Base-by-base conservation (phyloP, 2,888 invertebrate genomes). In the Mylabris sibirica region DNA sequence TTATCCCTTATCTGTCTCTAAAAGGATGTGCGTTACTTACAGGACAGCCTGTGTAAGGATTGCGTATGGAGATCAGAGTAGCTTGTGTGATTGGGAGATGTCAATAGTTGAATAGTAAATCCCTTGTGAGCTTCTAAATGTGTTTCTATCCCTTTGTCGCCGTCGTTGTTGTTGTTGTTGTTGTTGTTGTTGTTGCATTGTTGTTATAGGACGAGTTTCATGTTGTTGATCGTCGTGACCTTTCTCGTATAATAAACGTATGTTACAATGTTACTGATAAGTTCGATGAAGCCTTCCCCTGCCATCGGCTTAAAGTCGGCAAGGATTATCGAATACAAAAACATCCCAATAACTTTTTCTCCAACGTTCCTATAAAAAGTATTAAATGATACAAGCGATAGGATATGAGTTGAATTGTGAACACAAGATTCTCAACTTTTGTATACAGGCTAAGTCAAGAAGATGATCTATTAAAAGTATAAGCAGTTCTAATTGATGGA, bases 101-200 rank as follows among this genome's bases (percentile, higher is more conserved):
- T 71, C 74, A 71, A 74, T 71, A 64, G 70, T 69, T 65, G 49
- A n/a, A 64, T 64, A 65, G 67, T 70, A 74, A 72, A 74, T 72
- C 72, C 70, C 70, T 67, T 68, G 71, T 69, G 74, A 74, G 72
- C 72, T 69, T 66, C 72, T 71, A 74, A 74, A 74, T 72, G 71
- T 71, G 71, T 68, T 67, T 71, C 66, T 74, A 74, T 74, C 74
- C 71, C 69, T 72, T 72, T 74, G 74, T 74, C 72, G 72, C 66
- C 14, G 41, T 41, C 14, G 14, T n/a, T n/a, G n/a, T 3, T 41
- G 35, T 35, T 35, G 38, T 38, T 38, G 38, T 38, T 38, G 38
- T 38, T 38, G 14, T 14, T 14, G 11, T 34, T 35, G 9, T 8
- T 35, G 30, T 35, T 35, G 12, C 8, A 30, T 30, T 30, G 30